Percentiles rank a stretch among this genome's conserved stretches.
phyloP scores from a whole-genome alignment of 2,113 vertebrate genomes.

The Rynchops niger region DNA sequence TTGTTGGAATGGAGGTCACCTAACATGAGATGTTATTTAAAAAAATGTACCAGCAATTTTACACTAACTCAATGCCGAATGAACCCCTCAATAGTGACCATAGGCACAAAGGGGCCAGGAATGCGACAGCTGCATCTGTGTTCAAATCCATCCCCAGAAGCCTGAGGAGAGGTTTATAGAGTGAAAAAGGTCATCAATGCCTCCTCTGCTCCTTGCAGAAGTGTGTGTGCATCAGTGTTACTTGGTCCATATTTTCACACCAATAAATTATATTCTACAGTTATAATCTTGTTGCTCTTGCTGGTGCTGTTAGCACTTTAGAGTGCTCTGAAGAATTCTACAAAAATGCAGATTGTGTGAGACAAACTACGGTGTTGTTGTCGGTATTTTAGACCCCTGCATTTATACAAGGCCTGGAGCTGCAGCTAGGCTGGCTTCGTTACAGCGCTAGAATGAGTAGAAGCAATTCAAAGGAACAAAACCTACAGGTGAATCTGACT shows the following conservation, averaged over 20 bases:
- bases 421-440: not conserved
- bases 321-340: not conserved
- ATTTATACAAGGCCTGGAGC: not conserved
- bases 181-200: not conserved
- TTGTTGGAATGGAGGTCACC: not conserved
- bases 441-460: not conserved
- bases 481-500: not conserved
- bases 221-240: accelerated
- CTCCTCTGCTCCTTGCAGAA: not conserved
- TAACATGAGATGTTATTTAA: not conserved
- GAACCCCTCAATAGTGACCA: not conserved
- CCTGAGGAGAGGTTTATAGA: not conserved
- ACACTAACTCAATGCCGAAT: not conserved
- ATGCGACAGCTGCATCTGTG: not conserved
- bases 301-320: not conserved
- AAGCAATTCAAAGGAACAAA: not conserved
- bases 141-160: not conserved
- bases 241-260: not conserved
- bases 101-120: not conserved
- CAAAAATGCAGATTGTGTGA: not conserved
- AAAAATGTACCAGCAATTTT: not conserved
- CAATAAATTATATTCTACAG: not conserved
- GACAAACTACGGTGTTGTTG: not conserved
- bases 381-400: not conserved
- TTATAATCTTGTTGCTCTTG: not conserved